Evolutionary conservation across 2,797 vertebrate species (phyloP).

Genomic region (Parotocinclus haroldoi): DNA sequence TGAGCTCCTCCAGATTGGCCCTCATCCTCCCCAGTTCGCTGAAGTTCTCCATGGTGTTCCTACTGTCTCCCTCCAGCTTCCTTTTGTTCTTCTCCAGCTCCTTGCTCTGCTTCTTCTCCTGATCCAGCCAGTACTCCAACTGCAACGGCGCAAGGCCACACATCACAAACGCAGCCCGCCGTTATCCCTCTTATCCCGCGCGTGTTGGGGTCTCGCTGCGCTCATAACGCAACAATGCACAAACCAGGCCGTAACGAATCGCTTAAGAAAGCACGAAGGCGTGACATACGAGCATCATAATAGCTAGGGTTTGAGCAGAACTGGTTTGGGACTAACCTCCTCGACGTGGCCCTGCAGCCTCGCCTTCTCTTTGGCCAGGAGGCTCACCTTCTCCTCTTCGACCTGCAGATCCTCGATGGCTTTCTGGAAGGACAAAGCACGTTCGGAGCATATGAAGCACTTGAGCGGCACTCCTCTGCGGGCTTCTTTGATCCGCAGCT

Average conservation of each 20-base stretch:
- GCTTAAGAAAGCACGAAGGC: no score
- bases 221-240: not conserved
- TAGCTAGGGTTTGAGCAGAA: no score
- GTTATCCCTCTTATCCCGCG: not conserved
- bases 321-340: slow-evolving; percentile 56
- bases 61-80: slow-evolving; percentile 65
- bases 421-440: slow-evolving; percentile 61
- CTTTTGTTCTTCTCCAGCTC: slow-evolving; percentile 68
- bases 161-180: slow-evolving; percentile 2
- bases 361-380: slow-evolving; percentile 70
- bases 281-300: no score
- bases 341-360: slow-evolving; percentile 69
- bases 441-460: slow-evolving; percentile 44
- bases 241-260: not conserved
- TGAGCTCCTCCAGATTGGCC: slow-evolving; percentile 68
- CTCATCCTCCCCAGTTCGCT: slow-evolving; percentile 67
- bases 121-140: slow-evolving; percentile 69
- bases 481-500: slow-evolving; percentile 47
- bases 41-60: slow-evolving; percentile 63
- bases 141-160: slow-evolving; percentile 35
- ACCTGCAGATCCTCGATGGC: slow-evolving; percentile 71
- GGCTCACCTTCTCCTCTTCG: slow-evolving; percentile 75
- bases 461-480: slow-evolving; percentile 36
- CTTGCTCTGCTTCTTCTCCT: slow-evolving; percentile 60
- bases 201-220: not conserved